These are phyloP conservation scores for Heliornis fulica DNA, from an alignment of 2,113 vertebrate genomes.

Conservation along the genomic window DNA sequence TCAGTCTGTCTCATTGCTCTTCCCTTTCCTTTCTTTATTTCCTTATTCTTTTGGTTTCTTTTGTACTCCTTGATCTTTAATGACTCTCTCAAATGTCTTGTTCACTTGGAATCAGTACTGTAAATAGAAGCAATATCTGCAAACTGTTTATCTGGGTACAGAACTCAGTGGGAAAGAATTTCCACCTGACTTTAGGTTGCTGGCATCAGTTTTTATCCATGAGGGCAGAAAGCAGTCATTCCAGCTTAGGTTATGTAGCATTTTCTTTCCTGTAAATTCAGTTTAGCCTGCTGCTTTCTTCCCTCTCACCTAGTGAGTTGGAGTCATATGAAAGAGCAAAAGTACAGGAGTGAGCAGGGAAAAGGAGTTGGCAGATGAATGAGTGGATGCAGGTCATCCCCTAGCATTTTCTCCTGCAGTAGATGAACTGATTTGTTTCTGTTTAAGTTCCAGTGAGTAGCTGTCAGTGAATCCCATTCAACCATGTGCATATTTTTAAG, in stretches of 20 bases:
- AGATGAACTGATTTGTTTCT: background rate
- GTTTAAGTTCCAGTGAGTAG: background rate
- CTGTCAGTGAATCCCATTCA: background rate
- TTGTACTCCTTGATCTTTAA: background rate
- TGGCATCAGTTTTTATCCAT: background rate
- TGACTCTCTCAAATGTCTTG: background rate
- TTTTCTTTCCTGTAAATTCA: background rate
- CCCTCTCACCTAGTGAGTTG: background rate
- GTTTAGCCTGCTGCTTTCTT: background rate
- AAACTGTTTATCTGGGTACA: background rate
- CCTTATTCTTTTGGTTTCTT: background rate
- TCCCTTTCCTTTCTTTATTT: background rate
- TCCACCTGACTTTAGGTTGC: background rate
- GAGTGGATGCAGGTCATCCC: background rate
- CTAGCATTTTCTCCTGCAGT: background rate
- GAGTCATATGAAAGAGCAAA: background rate
- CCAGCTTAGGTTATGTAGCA: background rate
- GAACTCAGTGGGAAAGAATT: background rate
- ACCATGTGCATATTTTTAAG: background rate
- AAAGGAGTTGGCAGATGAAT: background rate
- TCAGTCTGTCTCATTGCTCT: background rate
- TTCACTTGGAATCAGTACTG: background rate
- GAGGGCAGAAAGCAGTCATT: background rate
- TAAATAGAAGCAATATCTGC: background rate
- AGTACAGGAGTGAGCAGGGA: background rate